Evolutionary conservation across 2,113 vertebrate genomes (phyloP).

Genomic region (Clarias batrachus): DNA sequence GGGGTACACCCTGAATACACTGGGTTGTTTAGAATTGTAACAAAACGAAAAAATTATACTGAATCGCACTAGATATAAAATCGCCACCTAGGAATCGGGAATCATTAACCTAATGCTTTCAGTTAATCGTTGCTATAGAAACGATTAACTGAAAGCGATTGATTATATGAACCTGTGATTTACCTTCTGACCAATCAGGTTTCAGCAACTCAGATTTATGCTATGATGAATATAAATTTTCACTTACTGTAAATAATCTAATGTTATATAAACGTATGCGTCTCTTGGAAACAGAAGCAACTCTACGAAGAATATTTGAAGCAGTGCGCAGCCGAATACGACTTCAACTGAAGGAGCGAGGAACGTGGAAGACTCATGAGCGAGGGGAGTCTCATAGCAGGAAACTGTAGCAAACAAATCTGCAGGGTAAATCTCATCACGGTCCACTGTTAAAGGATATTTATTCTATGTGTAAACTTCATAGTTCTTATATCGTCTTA

Average conservation of each 20-base stretch:
- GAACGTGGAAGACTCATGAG: background rate
- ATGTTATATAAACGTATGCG: background rate
- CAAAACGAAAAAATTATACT: too few species aligned
- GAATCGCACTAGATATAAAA: too few species aligned
- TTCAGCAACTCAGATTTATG: background rate
- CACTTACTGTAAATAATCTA: background rate
- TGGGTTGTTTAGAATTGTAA: too few species aligned
- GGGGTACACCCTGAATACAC: too few species aligned
- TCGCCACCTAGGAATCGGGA: too few species aligned
- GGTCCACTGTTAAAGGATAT: background rate
- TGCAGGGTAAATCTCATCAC: background rate
- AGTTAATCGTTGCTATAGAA: background rate
- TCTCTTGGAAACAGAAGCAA: conserved; percentile 59
- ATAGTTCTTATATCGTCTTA: background rate
- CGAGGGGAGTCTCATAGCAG: background rate
- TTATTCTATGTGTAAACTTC: background rate
- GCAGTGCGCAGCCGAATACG: conserved; percentile 74
- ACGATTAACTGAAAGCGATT: background rate
- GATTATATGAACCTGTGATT: background rate
- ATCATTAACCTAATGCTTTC: too few species aligned
- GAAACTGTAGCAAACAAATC: background rate
- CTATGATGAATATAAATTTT: background rate
- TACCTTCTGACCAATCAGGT: background rate
- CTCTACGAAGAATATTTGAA: conserved; percentile 76
- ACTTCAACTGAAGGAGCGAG: conserved; percentile 58